Base-by-base conservation (phyloP, 2,797 vertebrate species). In the Gymnoscopelus braueri region DNA sequence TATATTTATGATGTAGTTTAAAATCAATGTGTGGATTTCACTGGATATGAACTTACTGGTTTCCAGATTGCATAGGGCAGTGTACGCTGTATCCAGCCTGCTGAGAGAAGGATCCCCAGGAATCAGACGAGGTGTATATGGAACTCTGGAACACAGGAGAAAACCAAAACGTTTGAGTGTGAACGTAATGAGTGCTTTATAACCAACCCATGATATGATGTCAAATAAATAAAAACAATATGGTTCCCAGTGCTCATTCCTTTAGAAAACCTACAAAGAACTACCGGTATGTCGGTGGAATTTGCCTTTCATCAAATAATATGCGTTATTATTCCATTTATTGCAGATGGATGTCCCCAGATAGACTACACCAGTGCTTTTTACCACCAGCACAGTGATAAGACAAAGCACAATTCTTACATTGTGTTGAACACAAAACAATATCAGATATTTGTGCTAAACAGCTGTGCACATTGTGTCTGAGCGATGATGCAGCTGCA, bases 41-140 rank as follows among this genome's bases (percentile, higher is more conserved):
- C 49, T 0, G 4, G 1, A 24, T 54, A 14, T 54, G 2, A 23
- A 94, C 94, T 94, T 92, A 95, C 94, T 94, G 94, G 90, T 92
- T 93, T 89, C 86, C 93, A 91, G 92, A 84, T 90, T 93, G 93
- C 90, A 94, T 92, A 92, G 93, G 91, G 87, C 88, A 90, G 84
- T 81, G 88, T 67, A 89, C 74, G 90, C 86, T 91, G 87, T 91
- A 94, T 88, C 82, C 88, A 81, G 84, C 47, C 76, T 67, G 91
- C 78, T 92, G 92, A 64, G 93, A 57, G 75, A 85, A 92, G 63
- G 87, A 50, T 78, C 79, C 88, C 93, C 94, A 94, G 67, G 90
- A 80, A 68, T 74, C 86, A 82, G 86, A 73, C 61, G 87, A 87
- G 65, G 85, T 13, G 54, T 82, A 94, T 78, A 93, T 67, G 56